Evolutionary conservation across 2,113 vertebrate species (phyloP).

Genomic region (Miniopterus natalensis): DNA sequence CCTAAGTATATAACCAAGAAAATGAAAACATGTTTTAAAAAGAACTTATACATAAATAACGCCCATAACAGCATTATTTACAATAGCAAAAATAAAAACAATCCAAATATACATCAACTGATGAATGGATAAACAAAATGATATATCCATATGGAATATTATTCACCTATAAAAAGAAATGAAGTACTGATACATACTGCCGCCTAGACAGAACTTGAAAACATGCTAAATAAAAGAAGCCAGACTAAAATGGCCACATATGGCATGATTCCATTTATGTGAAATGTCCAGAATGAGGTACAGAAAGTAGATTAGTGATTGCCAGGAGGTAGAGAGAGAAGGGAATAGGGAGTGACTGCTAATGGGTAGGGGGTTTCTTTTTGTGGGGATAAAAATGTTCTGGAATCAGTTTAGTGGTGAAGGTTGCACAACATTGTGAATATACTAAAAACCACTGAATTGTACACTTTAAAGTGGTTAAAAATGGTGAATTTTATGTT

Average conservation of each 20-base stretch:
- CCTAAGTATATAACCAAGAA: too few species aligned
- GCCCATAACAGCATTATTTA: too few species aligned
- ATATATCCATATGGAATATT: too few species aligned
- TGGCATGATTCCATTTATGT: conserved; percentile 3
- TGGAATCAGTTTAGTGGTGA: background rate
- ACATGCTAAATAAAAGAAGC: conserved; percentile 27
- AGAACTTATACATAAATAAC: too few species aligned
- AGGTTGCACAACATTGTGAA: background rate
- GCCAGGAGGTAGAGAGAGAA: background rate
- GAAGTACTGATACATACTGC: background rate
- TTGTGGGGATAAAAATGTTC: conserved; percentile 11
- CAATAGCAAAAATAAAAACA: too few species aligned
- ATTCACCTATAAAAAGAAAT: background rate
- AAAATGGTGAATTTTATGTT: background rate
- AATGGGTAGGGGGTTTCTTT: background rate
- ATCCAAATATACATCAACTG: too few species aligned
- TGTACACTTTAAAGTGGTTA: conserved; percentile 1
- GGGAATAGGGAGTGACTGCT: background rate
- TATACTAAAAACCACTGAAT: background rate
- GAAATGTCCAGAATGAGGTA: background rate
- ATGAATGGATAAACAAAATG: too few species aligned
- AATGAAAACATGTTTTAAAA: too few species aligned
- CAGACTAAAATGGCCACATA: background rate
- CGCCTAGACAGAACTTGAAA: background rate
- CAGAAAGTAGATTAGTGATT: background rate